Base-by-base conservation (phyloP, 2,113 vertebrate species). In the Notarius lentiginosus region DNA sequence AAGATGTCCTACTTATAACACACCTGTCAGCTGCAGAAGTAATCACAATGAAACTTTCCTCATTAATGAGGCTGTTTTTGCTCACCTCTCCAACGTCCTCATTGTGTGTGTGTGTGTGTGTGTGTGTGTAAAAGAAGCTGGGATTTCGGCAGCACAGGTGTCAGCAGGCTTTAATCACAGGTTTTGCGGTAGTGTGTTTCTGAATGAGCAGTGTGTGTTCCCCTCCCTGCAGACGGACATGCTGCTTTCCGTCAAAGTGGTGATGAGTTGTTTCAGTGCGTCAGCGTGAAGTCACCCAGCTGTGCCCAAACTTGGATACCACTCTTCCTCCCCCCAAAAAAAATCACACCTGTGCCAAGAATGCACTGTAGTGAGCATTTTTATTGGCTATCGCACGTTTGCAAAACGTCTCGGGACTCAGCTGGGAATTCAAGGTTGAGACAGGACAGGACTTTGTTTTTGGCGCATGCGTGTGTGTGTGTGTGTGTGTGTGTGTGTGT, bases 101-200 rank as follows among this genome's bases (percentile, higher is more conserved):
- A n/a, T 82, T 66, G 79, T 63, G 18, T 63, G 20, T n/a, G 79
- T 65, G 63, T 70, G 82, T 27, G 5, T 2, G 15, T 66, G 81
- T 66, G 22, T 65, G 14, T 27, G 61, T 66, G 82, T 83, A 63
- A 18, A 56, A 55, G 82, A 27, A 89, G 86, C 89, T 76, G 27
- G 68, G 75, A 86, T 93, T 92, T 87, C 89, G 90, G 91, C 90
- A 92, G 90, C 90, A 90, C 84, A 92, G 92, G 92, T 92, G 93
- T 93, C 94, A 94, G 93, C 92, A 95, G 92, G 89, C 92, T 93
- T 91, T 93, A 93, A 95, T 94, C 93, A 24, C 83, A 66, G 61
- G 49, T 83, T 83, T 1, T 85, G 94, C 89, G 80, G 66, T 12
- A 30, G 90, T 72, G 92, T 90, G 91, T 89, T 90, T 89, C 58